These are phyloP conservation scores for Paraescarpia echinospica DNA, from an alignment of 1,140 invertebrate species.

Conservation along the genomic window DNA sequence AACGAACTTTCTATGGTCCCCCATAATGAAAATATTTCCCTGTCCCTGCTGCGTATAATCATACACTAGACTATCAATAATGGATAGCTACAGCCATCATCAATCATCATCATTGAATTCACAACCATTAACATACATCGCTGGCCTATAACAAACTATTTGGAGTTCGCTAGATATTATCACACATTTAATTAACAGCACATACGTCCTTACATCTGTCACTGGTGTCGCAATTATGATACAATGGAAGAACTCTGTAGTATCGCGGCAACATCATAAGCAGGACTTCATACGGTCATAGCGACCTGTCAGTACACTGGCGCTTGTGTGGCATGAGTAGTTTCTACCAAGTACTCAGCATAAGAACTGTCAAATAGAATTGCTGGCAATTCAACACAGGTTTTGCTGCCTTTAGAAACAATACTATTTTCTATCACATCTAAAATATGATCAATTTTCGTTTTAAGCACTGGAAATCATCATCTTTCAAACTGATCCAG, in stretches of 20 bases:
- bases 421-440: too few species aligned
- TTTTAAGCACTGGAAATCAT: too few species aligned
- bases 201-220: background rate
- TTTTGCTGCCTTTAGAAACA: too few species aligned
- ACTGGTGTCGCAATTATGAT: background rate
- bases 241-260: background rate
- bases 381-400: too few species aligned
- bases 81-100: background rate
- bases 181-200: background rate
- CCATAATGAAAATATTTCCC: background rate
- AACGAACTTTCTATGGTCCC: background rate
- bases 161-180: background rate
- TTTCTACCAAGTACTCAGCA: background rate
- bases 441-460: too few species aligned
- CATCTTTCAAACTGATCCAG: too few species aligned
- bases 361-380: background rate
- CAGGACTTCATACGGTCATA: background rate
- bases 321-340: background rate
- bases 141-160: background rate
- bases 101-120: background rate
- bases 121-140: background rate
- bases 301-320: background rate
- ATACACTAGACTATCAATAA: background rate
- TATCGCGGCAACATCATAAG: background rate
- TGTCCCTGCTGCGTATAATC: background rate